Conservation (phyloP, 1,140 invertebrate genomes). For the Hypsibius dujardini region DNA sequence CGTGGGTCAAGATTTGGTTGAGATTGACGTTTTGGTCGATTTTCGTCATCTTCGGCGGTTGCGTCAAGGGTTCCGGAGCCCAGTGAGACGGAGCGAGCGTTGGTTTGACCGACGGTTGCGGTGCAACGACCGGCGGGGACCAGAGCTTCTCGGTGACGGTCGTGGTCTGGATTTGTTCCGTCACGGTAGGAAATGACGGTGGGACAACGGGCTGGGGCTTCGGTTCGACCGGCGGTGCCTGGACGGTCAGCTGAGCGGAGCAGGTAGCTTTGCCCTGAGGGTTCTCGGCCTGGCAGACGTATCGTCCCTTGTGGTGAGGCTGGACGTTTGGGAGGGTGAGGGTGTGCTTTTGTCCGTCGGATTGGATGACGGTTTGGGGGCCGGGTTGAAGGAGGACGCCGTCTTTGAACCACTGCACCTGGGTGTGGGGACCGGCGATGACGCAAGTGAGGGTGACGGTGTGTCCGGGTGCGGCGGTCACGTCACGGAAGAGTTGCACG, state of each 20-base stretch:
- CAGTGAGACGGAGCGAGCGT: too few species aligned
- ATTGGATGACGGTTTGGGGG: constrained; percentile 22
- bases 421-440: constrained; percentile 21
- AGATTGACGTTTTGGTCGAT: constrained; percentile 18
- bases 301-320: constrained; percentile 26
- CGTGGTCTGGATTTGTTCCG: too few species aligned
- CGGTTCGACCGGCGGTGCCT: constrained; percentile 25
- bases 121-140: too few species aligned
- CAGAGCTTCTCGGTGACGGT: too few species aligned
- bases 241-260: constrained; percentile 29
- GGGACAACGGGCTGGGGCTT: constrained; percentile 17
- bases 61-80: too few species aligned
- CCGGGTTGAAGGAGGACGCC: constrained; percentile 24
- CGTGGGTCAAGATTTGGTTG: constrained; percentile 15
- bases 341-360: constrained; percentile 25
- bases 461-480: constrained; percentile 27
- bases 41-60: too few species aligned
- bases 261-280: constrained; percentile 36
- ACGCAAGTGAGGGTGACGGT: background rate
- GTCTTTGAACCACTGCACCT: constrained; percentile 29
- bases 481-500: constrained; percentile 45
- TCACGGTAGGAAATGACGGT: too few species aligned
- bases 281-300: constrained; percentile 35
- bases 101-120: too few species aligned
- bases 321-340: constrained; percentile 22